phyloP scores from a whole-genome alignment of 2,888 invertebrate genomes.

The Caprella mutica region DNA sequence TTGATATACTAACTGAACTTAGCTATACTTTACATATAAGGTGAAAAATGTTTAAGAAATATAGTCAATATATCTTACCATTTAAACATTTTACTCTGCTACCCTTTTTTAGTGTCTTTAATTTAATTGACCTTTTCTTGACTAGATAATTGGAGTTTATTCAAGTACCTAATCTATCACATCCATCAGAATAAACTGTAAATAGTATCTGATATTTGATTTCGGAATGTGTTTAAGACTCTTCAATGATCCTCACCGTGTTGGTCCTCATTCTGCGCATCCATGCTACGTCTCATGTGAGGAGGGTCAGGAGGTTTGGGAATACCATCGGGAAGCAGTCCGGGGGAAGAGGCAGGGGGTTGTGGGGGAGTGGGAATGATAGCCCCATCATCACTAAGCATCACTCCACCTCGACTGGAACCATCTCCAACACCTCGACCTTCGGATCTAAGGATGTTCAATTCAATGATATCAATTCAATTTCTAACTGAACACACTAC shows the following conservation, averaged over 20 bases:
- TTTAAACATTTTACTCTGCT: too few relatives aligned
- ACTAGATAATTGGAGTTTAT: too few relatives aligned
- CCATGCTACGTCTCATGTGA: slow-evolving; percentile 20
- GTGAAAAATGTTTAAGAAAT: too few relatives aligned
- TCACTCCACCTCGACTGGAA: slow-evolving; percentile 15
- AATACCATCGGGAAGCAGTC: slow-evolving; percentile 21
- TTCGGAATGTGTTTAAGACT: neutral
- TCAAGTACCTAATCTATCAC: neutral
- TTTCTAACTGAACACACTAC: too few relatives aligned
- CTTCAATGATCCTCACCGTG: slow-evolving; percentile 10
- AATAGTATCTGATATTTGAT: too few relatives aligned
- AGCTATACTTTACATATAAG: too few relatives aligned
- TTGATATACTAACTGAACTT: too few relatives aligned
- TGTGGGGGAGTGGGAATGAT: neutral
- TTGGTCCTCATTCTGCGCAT: slow-evolving; percentile 20
- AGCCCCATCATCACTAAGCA: slow-evolving; percentile 14
- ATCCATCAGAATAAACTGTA: neutral
- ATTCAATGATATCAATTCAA: too few relatives aligned
- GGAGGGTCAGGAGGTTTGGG: slow-evolving; percentile 33
- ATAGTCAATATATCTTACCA: too few relatives aligned
- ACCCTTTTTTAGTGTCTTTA: too few relatives aligned
- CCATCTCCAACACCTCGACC: slow-evolving; percentile 33
- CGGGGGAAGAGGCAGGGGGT: slow-evolving; percentile 1
- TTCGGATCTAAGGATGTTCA: slow-evolving; percentile 18
- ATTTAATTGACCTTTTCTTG: too few relatives aligned